Evolutionary conservation across 2,888 invertebrate genomes (phyloP).

Genomic region (Tenthredo amoena): DNA sequence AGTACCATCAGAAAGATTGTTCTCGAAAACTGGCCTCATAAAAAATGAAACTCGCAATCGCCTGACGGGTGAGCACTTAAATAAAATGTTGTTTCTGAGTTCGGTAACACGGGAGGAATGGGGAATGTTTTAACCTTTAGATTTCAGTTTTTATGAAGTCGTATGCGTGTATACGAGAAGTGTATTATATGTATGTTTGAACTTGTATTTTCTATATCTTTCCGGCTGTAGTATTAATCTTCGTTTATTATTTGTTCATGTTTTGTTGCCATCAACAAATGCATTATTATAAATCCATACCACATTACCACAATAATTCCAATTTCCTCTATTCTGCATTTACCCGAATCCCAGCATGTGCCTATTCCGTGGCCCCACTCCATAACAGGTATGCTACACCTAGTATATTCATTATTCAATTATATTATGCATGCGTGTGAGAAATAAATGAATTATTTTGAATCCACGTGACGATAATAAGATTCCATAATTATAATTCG

Average conservation of each 20-base stretch:
- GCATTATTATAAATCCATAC: not conserved
- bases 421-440: no score
- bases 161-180: no score
- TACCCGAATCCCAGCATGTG: no score
- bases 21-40: not conserved
- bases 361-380: no score
- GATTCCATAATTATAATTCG: no score
- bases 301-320: not conserved
- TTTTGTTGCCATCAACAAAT: not conserved
- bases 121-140: not conserved
- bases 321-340: not conserved
- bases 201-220: not conserved
- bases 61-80: not conserved
- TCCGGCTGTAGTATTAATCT: not conserved
- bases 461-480: no score
- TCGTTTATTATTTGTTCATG: no score
- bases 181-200: not conserved
- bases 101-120: not conserved
- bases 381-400: no score
- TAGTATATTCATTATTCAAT: no score
- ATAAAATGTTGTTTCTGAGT: not conserved
- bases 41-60: not conserved
- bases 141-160: no score
- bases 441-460: no score
- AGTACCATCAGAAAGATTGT: not conserved